Conservation (phyloP, 2,113 vertebrate genomes). For the Vicugna pacos region DNA sequence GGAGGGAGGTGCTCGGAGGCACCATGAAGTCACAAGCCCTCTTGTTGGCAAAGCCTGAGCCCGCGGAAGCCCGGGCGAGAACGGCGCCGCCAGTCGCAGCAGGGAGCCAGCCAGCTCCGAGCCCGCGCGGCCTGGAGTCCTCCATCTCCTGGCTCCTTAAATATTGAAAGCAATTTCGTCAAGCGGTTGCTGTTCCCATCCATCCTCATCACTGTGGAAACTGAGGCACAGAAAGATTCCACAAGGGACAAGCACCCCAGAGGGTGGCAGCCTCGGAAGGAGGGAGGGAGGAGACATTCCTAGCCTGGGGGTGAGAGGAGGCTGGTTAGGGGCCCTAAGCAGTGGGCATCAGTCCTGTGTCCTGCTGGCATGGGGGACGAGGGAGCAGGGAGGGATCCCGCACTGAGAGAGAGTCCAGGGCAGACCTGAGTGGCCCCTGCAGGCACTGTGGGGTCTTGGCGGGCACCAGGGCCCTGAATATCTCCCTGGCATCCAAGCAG, state of each 20-base stretch:
- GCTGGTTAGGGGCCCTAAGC: neutral
- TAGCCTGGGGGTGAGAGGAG: neutral
- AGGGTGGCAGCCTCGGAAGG: neutral
- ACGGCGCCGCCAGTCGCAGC: accelerated
- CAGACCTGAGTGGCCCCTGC: neutral
- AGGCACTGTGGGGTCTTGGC: neutral
- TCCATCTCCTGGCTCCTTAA: neutral
- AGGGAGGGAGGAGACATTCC: neutral
- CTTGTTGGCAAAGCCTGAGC: neutral
- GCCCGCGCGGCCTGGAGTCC: accelerated
- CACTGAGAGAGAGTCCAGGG: neutral
- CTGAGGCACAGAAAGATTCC: neutral
- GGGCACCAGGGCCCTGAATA: neutral
- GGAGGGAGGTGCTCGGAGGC: neutral
- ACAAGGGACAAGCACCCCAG: neutral
- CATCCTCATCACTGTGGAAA: neutral
- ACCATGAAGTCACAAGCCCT: neutral
- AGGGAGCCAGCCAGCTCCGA: neutral
- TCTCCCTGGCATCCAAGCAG: neutral
- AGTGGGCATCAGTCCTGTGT: neutral
- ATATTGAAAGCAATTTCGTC: neutral
- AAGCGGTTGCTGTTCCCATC: too few relatives aligned
- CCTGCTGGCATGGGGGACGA: neutral
- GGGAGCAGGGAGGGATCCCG: neutral
- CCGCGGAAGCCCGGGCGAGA: accelerated